These are phyloP conservation scores for Tolmerus cingulatus DNA, from an alignment of 2,888 invertebrate species.

Conservation along the genomic window DNA sequence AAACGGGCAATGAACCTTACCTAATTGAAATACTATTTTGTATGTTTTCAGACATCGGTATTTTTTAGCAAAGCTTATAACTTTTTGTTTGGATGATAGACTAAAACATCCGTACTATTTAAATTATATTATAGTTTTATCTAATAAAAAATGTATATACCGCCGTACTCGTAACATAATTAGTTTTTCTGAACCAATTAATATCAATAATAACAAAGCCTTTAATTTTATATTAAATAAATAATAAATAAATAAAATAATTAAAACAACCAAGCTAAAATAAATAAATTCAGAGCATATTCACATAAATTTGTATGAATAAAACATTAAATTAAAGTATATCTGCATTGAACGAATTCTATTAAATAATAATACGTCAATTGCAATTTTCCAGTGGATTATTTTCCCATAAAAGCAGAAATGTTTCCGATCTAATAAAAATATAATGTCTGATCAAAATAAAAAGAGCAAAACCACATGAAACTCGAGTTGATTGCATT, in stretches of 20 bases:
- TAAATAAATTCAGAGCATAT: not conserved
- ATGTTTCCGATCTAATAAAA: not conserved
- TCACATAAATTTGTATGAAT: not conserved
- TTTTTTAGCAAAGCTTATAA: not conserved
- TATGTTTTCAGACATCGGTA: not conserved
- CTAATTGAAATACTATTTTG: not conserved
- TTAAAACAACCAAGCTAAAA: no score
- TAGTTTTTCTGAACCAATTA: no score
- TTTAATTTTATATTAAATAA: no score
- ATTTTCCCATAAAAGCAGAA: conserved; percentile 5
- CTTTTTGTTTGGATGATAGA: no score
- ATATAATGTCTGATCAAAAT: not conserved
- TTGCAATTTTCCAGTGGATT: not conserved
- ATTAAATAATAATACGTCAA: not conserved
- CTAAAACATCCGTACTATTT: no score
- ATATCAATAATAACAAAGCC: no score
- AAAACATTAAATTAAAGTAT: not conserved
- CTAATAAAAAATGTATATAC: no score
- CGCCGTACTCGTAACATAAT: no score
- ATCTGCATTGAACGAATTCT: not conserved
- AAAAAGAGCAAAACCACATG: conserved; percentile 1
- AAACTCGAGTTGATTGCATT: conserved; percentile 10
- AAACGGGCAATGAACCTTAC: not conserved
- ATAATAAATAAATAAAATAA: no score
- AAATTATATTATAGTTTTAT: no score